A percentile compares a stretch with the other conserved stretches of the same genome.
phyloP scores from a whole-genome alignment of 2,797 vertebrate genomes.

The Centropyge bicolor region DNA sequence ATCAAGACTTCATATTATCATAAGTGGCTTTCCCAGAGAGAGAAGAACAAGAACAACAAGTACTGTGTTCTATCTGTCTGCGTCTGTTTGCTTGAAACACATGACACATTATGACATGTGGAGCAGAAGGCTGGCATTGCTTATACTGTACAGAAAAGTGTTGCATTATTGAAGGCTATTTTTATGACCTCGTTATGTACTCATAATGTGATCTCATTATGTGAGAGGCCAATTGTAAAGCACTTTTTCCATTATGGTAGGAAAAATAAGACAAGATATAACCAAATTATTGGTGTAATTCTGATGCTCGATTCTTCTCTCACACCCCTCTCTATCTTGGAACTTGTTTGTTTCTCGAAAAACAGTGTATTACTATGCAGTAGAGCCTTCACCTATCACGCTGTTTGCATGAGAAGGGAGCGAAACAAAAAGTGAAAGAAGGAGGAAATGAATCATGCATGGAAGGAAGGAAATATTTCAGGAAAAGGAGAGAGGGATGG shows the following conservation, averaged over 20 bases:
- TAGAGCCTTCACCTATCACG: background rate
- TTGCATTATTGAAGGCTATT: background rate
- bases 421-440: background rate
- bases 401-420: slow-evolving; percentile 10
- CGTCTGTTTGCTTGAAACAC: background rate
- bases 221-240: too few species aligned
- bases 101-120: background rate
- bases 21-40: slow-evolving; percentile 83
- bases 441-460: slow-evolving; percentile 20
- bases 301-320: background rate
- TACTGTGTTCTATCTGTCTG: slow-evolving; percentile 40
- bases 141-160: background rate
- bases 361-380: slow-evolving; percentile 20
- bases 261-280: background rate
- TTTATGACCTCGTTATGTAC: background rate
- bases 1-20: slow-evolving; percentile 84
- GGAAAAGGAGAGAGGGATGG: slow-evolving; percentile 4
- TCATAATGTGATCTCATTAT: too few species aligned
- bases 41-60: slow-evolving; percentile 84
- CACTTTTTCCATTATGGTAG: background rate
- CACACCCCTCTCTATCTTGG: background rate
- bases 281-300: background rate
- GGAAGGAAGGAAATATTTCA: background rate
- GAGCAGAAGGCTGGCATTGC: background rate
- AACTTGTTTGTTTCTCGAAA: background rate